Percentiles rank a stretch among this genome's conserved stretches.
Evolutionary conservation across 2,888 invertebrate species (phyloP).

Genomic region (Liodrosophila aerea): DNA sequence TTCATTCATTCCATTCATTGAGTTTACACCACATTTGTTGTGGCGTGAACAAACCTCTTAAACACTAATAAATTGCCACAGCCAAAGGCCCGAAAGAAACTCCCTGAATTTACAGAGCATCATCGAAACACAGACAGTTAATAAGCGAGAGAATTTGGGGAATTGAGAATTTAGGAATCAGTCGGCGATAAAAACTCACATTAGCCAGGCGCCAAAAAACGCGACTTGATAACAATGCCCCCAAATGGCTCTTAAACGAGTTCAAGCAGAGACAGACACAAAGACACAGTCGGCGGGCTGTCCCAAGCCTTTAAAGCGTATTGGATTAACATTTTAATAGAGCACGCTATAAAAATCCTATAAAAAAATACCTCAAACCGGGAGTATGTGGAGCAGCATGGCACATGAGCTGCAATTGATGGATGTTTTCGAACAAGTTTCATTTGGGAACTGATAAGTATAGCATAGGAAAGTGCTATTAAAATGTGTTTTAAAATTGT

Average conservation of each 20-base stretch:
- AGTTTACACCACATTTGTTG: conserved; percentile 29
- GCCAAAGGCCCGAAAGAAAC: conserved; percentile 47
- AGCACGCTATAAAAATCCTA: conserved; percentile 64
- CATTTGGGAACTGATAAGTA: conserved; percentile 3
- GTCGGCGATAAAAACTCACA: conserved; percentile 65
- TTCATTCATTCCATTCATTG: conserved; percentile 48
- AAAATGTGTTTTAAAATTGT: conserved; percentile 41
- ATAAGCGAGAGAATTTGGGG: conserved; percentile 8
- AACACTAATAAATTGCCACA: conserved; percentile 66
- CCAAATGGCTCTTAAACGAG: conserved; percentile 59
- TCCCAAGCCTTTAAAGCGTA: conserved; percentile 3
- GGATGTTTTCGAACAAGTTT: conserved; percentile 39
- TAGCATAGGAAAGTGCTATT: conserved; percentile 38
- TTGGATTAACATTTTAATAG: conserved; percentile 74
- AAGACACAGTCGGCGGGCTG: conserved; percentile 37
- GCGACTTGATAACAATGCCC: conserved; percentile 55
- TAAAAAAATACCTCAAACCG: conserved; percentile 45
- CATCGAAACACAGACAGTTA: conserved; percentile 2
- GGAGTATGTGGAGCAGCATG: conserved; percentile 31
- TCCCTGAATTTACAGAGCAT: conserved; percentile 63
- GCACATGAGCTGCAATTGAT: conserved; percentile 10
- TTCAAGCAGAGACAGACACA: conserved; percentile 30
- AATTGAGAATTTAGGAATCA: conserved; percentile 2
- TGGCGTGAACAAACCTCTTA: conserved; percentile 73
- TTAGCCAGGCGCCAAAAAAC: conserved; percentile 75